Base-by-base conservation (phyloP, 2,113 vertebrate species). In the Peromyscus maniculatus region DNA sequence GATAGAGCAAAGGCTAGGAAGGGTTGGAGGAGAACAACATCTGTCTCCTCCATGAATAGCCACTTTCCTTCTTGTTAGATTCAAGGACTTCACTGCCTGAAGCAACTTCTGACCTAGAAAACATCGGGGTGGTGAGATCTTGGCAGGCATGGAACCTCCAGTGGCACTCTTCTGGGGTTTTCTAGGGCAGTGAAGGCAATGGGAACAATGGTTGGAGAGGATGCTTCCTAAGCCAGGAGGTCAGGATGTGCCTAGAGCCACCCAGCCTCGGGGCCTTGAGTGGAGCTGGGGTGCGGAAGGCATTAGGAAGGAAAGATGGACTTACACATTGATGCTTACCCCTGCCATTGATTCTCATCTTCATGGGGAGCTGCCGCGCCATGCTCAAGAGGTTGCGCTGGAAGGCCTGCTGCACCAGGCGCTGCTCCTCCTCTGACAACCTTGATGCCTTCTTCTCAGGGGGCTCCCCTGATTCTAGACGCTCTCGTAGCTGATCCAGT, bases 301-400 rank as follows among this genome's bases (percentile, higher is more conserved):
- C 26, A 11, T 2, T 24, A n/a, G 22, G 24, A 93, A 39, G 10
- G 62, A 39, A 79, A 71, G n/a, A 16, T 2, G 5, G 39, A 16
- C 49, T 21, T 5, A 15, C 2, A 64, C 13, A 71, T 57, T 0
- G 3, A 6, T 3, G 10, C 99, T 98, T 95, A 99, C 99, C 99
- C 39, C 99, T 99, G 84, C 99, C 99, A 1, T 99, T 99, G 98
- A 99, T 98, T 82, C 99, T 99, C 95, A 99, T 98, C 98, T 99
- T 99, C 99, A 99, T 98, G 82, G 99, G 99, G 93, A 99, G 98
- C 98, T 99, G 99, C 49, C 99, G 99, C 0, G 99, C 99, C 99
- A 99, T 98, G 98, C 98, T 99, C 96, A 99, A 97, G 2, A 99
- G 98, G 99, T 99, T 99, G 89, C 99, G 99, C 97, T 99, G 99